A percentile compares a stretch with the other conserved stretches of the same genome.
Conservation (phyloP, 2,888 invertebrate species). For the Megaustenia siamemsis region DNA sequence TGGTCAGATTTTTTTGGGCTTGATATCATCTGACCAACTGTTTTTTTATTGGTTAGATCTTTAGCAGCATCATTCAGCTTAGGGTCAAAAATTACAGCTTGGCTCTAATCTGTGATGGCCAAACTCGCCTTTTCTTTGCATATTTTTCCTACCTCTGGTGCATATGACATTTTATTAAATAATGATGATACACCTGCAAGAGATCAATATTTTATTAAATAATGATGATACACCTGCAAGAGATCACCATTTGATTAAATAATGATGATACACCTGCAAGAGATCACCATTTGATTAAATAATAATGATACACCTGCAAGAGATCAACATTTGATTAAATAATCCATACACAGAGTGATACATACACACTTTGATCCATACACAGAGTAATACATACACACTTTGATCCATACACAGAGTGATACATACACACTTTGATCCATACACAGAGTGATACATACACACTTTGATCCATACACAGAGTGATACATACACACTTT, state of each 20-base stretch:
- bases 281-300: not conserved
- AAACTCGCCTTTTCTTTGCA: not conserved
- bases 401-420: too few relatives aligned
- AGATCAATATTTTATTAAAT: not conserved
- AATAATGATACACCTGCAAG: not conserved
- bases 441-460: too few relatives aligned
- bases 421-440: too few relatives aligned
- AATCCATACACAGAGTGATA: constrained; percentile 8
- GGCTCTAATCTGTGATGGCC: not conserved
- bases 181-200: not conserved
- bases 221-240: not conserved
- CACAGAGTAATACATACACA: too few relatives aligned
- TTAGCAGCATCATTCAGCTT: too few relatives aligned
- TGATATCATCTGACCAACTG: not conserved
- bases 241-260: not conserved
- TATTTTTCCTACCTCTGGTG: not conserved
- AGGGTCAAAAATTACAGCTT: not conserved
- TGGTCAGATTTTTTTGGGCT: not conserved
- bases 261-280: not conserved
- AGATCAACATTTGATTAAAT: too few relatives aligned
- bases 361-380: too few relatives aligned
- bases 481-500: too few relatives aligned
- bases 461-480: too few relatives aligned
- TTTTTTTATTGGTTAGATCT: not conserved
- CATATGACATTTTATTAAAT: not conserved